Percentiles rank a stretch among this genome's conserved stretches.
phyloP scores from a whole-genome alignment of 2,888 invertebrate species.

The Epiblema foenella region DNA sequence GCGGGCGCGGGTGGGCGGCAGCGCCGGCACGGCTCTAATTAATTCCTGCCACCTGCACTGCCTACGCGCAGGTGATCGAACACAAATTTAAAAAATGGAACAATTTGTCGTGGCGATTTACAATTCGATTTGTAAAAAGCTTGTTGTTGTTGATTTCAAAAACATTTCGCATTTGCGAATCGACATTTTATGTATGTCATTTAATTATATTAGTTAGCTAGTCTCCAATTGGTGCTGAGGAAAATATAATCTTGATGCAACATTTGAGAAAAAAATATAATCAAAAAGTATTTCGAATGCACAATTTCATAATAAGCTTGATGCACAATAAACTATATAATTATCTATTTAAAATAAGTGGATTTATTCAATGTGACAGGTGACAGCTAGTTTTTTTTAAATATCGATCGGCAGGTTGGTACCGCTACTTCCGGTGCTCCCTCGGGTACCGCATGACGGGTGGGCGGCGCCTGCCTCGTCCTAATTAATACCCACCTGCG shows the following conservation, averaged over 20 bases:
- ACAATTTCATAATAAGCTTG: too few relatives aligned
- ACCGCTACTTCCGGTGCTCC: slow-evolving; percentile 7
- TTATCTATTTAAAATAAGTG: too few relatives aligned
- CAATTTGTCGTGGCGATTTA: background rate
- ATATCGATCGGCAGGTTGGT: background rate
- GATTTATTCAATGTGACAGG: too few relatives aligned
- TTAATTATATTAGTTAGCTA: too few relatives aligned
- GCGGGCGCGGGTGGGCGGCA: slow-evolving; percentile 56
- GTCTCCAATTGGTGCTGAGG: too few relatives aligned
- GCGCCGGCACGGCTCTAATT: slow-evolving; percentile 41
- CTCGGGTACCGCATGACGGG: slow-evolving; percentile 46
- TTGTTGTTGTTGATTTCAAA: too few relatives aligned
- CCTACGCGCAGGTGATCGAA: slow-evolving; percentile 50
- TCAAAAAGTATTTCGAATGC: too few relatives aligned
- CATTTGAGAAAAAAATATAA: too few relatives aligned
- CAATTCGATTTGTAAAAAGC: background rate
- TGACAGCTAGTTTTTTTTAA: background rate
- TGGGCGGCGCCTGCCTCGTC: slow-evolving; percentile 48
- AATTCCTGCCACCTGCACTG: slow-evolving; percentile 43
- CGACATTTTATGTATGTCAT: too few relatives aligned
- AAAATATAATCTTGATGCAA: too few relatives aligned
- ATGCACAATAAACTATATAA: too few relatives aligned
- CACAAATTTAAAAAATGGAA: slow-evolving; percentile 21
- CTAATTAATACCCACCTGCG: slow-evolving; percentile 56
- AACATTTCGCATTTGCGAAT: too few relatives aligned